These are phyloP conservation scores for Pampusana beccarii DNA, from an alignment of 2,113 vertebrate species.

Conservation along the genomic window DNA sequence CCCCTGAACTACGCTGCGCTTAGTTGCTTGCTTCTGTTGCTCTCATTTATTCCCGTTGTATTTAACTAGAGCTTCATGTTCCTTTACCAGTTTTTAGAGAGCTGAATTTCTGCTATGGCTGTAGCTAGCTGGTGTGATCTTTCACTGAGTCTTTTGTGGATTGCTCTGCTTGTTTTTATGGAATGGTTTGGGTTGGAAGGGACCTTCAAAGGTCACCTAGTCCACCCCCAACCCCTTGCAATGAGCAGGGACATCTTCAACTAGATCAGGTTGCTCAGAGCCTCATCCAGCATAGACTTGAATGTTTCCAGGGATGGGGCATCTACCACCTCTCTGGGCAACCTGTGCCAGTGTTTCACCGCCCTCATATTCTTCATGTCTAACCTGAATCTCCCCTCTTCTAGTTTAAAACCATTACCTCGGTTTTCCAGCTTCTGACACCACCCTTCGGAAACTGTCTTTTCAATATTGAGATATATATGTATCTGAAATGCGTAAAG, in stretches of 20 bases:
- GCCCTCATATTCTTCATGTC: too few species aligned
- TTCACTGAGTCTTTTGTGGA: background rate
- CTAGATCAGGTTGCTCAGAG: too few species aligned
- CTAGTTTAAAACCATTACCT: too few species aligned
- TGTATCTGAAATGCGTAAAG: background rate
- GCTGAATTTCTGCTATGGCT: background rate
- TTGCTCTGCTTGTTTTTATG: background rate
- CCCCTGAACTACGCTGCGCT: background rate
- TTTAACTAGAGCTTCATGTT: background rate
- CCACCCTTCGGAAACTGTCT: background rate
- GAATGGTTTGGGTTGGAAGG: too few species aligned
- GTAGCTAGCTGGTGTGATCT: background rate
- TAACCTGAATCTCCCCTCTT: too few species aligned
- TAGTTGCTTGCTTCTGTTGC: background rate
- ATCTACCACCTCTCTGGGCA: too few species aligned
- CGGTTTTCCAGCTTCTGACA: background rate
- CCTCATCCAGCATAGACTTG: too few species aligned
- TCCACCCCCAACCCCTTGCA: too few species aligned
- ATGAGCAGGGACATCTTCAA: too few species aligned
- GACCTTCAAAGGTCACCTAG: too few species aligned
- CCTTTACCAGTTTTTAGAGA: background rate
- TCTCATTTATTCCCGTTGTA: background rate
- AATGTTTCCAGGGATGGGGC: too few species aligned
- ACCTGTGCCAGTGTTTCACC: too few species aligned
- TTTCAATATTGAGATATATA: background rate